Percentiles rank a stretch among this genome's conserved stretches.
phyloP scores from a whole-genome alignment of 2,797 vertebrate genomes.

The Lutjanus argentimaculatus region DNA sequence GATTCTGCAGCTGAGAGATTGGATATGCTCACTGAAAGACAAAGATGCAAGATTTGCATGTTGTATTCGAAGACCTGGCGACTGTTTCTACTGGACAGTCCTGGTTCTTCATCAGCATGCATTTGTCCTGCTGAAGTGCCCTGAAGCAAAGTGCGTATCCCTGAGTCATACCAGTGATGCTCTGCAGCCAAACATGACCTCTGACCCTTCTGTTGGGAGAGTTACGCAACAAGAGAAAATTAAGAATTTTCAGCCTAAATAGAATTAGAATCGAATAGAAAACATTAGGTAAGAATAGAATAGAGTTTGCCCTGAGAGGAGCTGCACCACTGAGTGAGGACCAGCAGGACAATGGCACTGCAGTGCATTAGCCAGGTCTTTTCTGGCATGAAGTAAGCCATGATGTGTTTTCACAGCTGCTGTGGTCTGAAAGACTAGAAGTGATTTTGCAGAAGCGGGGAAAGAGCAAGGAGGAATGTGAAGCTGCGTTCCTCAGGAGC shows the following conservation, averaged over 20 bases:
- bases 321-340: conserved; percentile 23
- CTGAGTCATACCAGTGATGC: not conserved
- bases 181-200: conserved; percentile 10
- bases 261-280: conserved; percentile 3
- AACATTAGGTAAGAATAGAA: conserved; percentile 1
- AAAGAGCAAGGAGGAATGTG: conserved; percentile 76
- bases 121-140: conserved; percentile 13
- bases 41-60: not conserved
- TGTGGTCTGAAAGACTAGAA: conserved; percentile 65
- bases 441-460: conserved; percentile 72
- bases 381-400: conserved; percentile 59
- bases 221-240: conserved; percentile 15
- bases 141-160: not conserved
- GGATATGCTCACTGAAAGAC: no score
- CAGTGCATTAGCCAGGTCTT: conserved; percentile 53
- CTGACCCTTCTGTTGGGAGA: not conserved
- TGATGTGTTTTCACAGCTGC: conserved; percentile 81
- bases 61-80: not conserved
- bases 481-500: conserved; percentile 76
- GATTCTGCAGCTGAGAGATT: no score
- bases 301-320: conserved; percentile 1
- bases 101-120: not conserved
- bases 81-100: not conserved
- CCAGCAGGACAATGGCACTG: conserved; percentile 48
- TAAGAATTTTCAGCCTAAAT: not conserved